Conservation (phyloP, 1,140 invertebrate genomes). For the Pollicipes pollicipes region DNA sequence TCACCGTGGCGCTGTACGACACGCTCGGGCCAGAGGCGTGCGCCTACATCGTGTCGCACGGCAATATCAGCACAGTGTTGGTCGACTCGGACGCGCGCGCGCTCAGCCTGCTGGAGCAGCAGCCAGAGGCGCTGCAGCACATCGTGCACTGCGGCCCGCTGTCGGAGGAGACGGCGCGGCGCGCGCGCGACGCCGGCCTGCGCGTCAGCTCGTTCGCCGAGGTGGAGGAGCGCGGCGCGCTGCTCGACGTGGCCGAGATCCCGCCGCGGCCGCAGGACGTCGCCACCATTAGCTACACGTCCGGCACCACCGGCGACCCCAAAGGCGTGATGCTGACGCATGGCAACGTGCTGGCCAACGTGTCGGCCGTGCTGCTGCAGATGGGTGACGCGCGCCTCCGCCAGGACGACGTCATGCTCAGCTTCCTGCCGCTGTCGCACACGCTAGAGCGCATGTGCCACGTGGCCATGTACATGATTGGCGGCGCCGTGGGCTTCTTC, state of each 20-base stretch:
- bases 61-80: constrained; percentile 25
- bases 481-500: constrained; percentile 28
- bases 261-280: constrained; percentile 17
- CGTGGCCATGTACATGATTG: constrained; percentile 26
- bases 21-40: constrained; percentile 19
- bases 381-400: constrained; percentile 16
- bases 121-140: not conserved
- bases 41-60: constrained; percentile 18
- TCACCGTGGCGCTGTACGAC: constrained; percentile 18
- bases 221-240: not conserved
- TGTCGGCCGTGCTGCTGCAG: constrained; percentile 23
- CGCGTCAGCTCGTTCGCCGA: not conserved
- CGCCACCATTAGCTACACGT: constrained; percentile 32
- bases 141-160: not conserved
- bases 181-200: not conserved
- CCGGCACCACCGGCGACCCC: constrained; percentile 72
- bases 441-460: constrained; percentile 85
- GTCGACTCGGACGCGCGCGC: constrained; percentile 22
- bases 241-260: not conserved
- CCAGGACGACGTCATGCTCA: constrained; percentile 58
- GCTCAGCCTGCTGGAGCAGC: not conserved
- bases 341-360: constrained; percentile 46
- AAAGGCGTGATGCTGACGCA: constrained; percentile 71
- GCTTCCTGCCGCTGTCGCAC: constrained; percentile 87
- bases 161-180: not conserved